Base-by-base conservation (phyloP, 2,113 vertebrate species). In the Synodontis membranacea region DNA sequence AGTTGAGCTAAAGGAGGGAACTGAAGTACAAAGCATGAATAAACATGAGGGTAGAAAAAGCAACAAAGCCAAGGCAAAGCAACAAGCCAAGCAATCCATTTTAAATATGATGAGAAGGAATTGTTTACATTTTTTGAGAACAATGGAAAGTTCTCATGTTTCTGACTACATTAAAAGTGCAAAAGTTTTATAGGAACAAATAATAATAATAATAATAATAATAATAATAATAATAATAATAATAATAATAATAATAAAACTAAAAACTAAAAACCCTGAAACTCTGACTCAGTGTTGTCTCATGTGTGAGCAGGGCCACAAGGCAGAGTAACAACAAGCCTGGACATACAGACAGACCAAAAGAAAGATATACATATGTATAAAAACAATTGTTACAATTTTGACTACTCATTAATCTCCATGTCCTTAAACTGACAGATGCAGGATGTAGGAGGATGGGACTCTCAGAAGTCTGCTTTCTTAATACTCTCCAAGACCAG, bases 11-110 rank as follows among this genome's bases (percentile, higher is more conserved):
- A 48, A 48, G 25, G 31, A 68, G 62, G 46, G 25, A 54, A 72
- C 9, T 72, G 46, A 52, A 68, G 17, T 37, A 83, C 37, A 70
- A 46, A 52, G 42, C 62, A 83, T 83, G 60, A 83, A 83, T 83
- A 83, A 83, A 83, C 31, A 83, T 70, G 64, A 84, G 50, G 3
- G 28, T 28, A 74, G 23, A 74, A 54, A n/a, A n/a, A n/a, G n/a
- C n/a, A n/a, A 31, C 6, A 84, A 56, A 84, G n/a, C n/a, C 1
- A 25, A 25, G 23, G 14, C 23, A 54, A 54, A 82, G 48, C 66
- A 84, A n/a, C 66, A 84, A 84, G 48, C 4, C 11, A 54, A 54
- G 48, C n/a, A 34, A 39, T 72, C 12, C 31, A 72, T 70, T 72
- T 79, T 15, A 39, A 84, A 72, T 52, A 72, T 37, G 28, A 48